These are phyloP conservation scores for Lithophane leautieri DNA, from an alignment of 2,888 invertebrate species.

Conservation along the genomic window DNA sequence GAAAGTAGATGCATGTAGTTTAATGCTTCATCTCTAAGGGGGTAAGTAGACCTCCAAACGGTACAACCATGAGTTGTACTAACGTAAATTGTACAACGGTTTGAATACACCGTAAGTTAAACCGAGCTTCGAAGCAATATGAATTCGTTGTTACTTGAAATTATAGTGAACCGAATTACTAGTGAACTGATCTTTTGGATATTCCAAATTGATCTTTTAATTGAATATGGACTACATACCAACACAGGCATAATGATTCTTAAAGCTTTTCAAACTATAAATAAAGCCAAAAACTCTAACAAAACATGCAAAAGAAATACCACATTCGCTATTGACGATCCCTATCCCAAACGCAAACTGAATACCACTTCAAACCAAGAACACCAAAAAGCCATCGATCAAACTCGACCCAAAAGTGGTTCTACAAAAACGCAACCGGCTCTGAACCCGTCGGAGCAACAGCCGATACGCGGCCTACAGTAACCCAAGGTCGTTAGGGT, in stretches of 20 bases:
- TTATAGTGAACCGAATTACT: constrained; percentile 23
- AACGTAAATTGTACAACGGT: constrained; percentile 61
- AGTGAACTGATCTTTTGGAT: neutral
- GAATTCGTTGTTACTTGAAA: constrained; percentile 51
- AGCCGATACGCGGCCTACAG: constrained; percentile 88
- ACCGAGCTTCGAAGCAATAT: constrained; percentile 47
- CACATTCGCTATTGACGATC: constrained; percentile 42
- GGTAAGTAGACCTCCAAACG: constrained; percentile 60
- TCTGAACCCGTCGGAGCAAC: constrained; percentile 76
- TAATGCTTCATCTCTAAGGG: constrained; percentile 48
- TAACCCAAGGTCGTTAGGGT: constrained; percentile 88
- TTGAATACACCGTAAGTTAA: constrained; percentile 56
- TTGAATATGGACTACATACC: neutral
- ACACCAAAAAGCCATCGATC: constrained; percentile 81
- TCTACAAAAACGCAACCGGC: constrained; percentile 86
- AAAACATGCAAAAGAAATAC: constrained; percentile 33
- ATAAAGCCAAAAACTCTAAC: neutral
- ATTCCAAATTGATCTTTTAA: neutral
- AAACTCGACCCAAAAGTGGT: constrained; percentile 78
- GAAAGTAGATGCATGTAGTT: constrained; percentile 55
- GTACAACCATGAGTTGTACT: constrained; percentile 58
- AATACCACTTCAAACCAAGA: constrained; percentile 71
- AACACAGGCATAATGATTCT: neutral
- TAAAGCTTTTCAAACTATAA: neutral
- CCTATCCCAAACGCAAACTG: constrained; percentile 32